Evolutionary conservation across 1,140 invertebrate species (phyloP), one percentile per base, ranked within the genome.

Genomic region (Camponotus floridanus): DNA sequence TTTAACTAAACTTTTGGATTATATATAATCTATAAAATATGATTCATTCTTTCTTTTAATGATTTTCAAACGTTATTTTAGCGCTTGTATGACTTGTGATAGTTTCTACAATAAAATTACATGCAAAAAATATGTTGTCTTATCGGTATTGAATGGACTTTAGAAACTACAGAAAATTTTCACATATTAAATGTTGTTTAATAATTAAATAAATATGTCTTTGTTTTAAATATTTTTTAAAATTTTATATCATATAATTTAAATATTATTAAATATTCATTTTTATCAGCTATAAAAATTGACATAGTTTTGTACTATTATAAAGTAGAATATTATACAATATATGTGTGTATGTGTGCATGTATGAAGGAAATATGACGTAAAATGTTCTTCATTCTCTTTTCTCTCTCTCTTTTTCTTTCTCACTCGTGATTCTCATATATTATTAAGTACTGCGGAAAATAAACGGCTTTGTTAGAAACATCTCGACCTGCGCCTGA

Each of bases 1-100:
- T 39, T 79, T 67, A 78, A 78, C 51, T 78, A 21, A 18, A n/a
- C n/a, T n/a, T n/a, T n/a, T n/a, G n/a, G 3, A 79, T 79, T 39
- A 79, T 67, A n/a, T 33, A 36, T 39, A 39, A 45, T 55, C 31
- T 13, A n/a, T 67, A 67, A 79, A 67, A 79, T 78, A 36, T n/a
- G 26, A 18, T 36, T 36, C 13, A 1, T 0, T 67, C 42, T 65
- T 78, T 78, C 26, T 78, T 31, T 7, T 39, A 42, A 48, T 33
- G 31, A 67, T 79, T 67, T 36, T 65, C 61, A 26, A 26, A 26
- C 26, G 26, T 26, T 51, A 79, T 45, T 4, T 13, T 67, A 45
- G 42, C 42, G 39, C 7, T 45, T 8, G 11, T 57, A 62, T 18
- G 7, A 7, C 1, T 26, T 15, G 33, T 21, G 13, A 45, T 42